Base-by-base conservation (phyloP, 2,113 vertebrate species). In the Diadophis punctatus region DNA sequence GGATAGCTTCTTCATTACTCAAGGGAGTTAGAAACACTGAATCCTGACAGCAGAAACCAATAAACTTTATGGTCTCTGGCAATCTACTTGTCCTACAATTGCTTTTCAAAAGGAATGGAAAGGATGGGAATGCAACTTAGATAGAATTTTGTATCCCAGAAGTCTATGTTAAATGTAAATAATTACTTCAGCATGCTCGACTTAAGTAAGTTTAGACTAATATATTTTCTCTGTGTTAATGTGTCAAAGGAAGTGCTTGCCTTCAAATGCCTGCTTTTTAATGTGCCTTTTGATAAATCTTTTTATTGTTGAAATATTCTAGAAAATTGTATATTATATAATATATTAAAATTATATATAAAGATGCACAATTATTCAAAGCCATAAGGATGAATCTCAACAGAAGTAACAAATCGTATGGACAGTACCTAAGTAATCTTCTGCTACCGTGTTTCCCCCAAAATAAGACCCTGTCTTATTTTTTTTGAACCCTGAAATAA, bases 41-140 rank as follows among this genome's bases (percentile, higher is more conserved):
- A 53, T 94, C 95, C 88, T 92, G 88, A 92, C 52, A 92, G 84
- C 9, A 93, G 93, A 94, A 49, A 22, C 43, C 74, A 91, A 90
- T 53, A 43, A 91, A 63, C 74, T 22, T 0, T 0, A 1, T 2
- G 8, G 43, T 51, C 34, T 92, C 87, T 90, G 87, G 8, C 84
- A 55, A 23, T 3, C 60, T 53, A 46, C 14, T 53, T 63, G n/a
- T 3, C 86, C 27, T 34, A 20, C 20, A 25, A 80, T 27, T 85
- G 22, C 94, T 89, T 94, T 23, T 87, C 89, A 48, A 93, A 80
- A n/a, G 86, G 23, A 25, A 16, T 27, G 2, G 48, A 43, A 88
- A 58, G 80, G 22, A 8, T 22, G 74, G 74, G 43, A 90, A 85
- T 18, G 51, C 34, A 48, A 53, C 68, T 34, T 8, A 6, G 53